Conservation (phyloP, 2,888 invertebrate genomes). For the Cryptosula pallasiana region DNA sequence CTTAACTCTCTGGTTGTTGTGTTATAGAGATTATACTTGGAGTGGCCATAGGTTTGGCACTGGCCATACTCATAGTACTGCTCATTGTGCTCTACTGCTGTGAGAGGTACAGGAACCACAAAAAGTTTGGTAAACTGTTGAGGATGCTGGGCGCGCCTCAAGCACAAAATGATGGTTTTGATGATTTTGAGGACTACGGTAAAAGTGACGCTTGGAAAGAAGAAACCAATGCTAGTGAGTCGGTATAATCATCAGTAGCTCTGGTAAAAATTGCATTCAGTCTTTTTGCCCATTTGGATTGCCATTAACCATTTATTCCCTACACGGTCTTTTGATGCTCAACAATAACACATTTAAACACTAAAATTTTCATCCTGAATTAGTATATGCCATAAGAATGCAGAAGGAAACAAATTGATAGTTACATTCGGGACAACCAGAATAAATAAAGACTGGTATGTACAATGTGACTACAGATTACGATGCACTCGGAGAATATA, state of each 20-base stretch:
- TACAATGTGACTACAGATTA: slow-evolving; percentile 1
- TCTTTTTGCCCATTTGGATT: too few species aligned
- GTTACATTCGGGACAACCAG: too few species aligned
- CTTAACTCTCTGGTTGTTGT: background rate
- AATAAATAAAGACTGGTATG: too few species aligned
- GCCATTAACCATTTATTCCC: too few species aligned
- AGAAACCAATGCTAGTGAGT: slow-evolving; percentile 12
- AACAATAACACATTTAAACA: too few species aligned
- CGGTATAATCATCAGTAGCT: too few species aligned
- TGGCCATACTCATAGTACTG: slow-evolving; percentile 9
- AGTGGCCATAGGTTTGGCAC: slow-evolving; percentile 10
- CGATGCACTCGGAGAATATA: slow-evolving; percentile 18
- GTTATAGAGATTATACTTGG: slow-evolving; percentile 16
- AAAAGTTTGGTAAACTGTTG: slow-evolving; percentile 15
- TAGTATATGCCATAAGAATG: background rate
- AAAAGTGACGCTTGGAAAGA: slow-evolving; percentile 14
- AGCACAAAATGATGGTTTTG: slow-evolving; percentile 15
- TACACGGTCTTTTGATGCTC: too few species aligned
- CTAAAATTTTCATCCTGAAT: too few species aligned
- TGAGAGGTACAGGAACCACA: slow-evolving; percentile 14
- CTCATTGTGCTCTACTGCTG: slow-evolving; percentile 22
- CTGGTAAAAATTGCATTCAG: too few species aligned
- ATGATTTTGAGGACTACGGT: slow-evolving; percentile 21
- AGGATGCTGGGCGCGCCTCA: slow-evolving; percentile 12
- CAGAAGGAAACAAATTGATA: background rate